Conservation (phyloP, 2,888 invertebrate species). For the Thera obeliscata region DNA sequence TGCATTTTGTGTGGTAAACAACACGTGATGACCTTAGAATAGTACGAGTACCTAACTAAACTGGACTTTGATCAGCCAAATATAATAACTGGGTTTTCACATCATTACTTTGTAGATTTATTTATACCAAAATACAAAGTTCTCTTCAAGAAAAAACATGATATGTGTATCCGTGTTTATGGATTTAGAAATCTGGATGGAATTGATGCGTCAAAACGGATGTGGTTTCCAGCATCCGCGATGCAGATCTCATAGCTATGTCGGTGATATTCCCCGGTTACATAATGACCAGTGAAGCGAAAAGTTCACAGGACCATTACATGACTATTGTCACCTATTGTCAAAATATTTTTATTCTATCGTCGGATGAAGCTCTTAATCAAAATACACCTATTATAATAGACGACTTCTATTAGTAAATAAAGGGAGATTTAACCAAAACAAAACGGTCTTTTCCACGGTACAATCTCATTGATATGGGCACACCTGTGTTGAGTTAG, state of each 20-base stretch:
- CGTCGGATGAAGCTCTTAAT: constrained; percentile 55
- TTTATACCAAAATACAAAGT: not conserved
- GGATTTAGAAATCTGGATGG: constrained; percentile 17
- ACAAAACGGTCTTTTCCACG: constrained; percentile 61
- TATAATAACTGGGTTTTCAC: not conserved
- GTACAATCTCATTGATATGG: constrained; percentile 49
- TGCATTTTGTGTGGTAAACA: not conserved
- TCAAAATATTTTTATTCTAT: constrained; percentile 68
- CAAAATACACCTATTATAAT: constrained; percentile 69
- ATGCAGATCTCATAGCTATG: constrained; percentile 5
- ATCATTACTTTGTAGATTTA: not conserved
- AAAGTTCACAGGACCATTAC: constrained; percentile 29
- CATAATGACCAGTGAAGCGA: constrained; percentile 18
- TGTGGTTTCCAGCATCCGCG: constrained; percentile 20
- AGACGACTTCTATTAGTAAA: constrained; percentile 70
- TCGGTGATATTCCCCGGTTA: constrained; percentile 18
- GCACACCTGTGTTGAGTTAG: constrained; percentile 53
- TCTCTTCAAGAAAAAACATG: constrained; percentile 5
- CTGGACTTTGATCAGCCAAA: constrained; percentile 2
- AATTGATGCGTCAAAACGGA: constrained; percentile 28
- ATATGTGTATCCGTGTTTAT: not conserved
- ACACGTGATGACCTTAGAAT: constrained; percentile 1
- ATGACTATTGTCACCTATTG: constrained; percentile 51
- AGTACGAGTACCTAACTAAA: too few relatives aligned
- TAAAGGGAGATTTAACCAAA: constrained; percentile 61